Evolutionary conservation across 2,888 invertebrate genomes (phyloP), one percentile per base, ranked within the genome.

Genomic region (Troides aeacus): DNA sequence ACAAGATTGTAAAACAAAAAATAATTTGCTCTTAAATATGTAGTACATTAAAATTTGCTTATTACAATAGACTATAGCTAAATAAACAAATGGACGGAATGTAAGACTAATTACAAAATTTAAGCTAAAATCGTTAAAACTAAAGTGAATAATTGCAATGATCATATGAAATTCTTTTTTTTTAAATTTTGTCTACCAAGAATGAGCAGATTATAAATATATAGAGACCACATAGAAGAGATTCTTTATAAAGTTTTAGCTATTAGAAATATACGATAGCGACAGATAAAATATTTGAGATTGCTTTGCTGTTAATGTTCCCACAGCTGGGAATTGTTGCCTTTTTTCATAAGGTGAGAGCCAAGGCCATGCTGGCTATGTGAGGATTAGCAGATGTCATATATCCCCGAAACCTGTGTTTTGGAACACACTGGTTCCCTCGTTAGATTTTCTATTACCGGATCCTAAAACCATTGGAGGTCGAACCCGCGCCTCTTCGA

Each of bases 71-170:
- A 87, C 84, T 89, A 89, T 78, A 90, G 89, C 90, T 90, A 88
- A 86, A 77, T 84, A 91, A 91, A 89, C 76, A 86, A 87, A 88
- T 92, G 92, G 92, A 92, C 92, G 92, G 92, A 92, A 92, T 92
- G 90, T 90, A 88, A 89, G 88, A 90, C 88, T 86, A 88, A 81
- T 86, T 86, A 78, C 78, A 78, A 81, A 84, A 78, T 85, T 84
- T 74, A 83, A 84, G 81, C 84, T 84, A 78, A 71, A 72, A 72
- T 72, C 72, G 73, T 72, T 69, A 71, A 72, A 66, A 72, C 72
- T 74, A 74, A 75, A 68, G 53, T 53, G n/a, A 53, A 53, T 53
- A 53, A 53, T 53, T 53, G 53, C n/a, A n/a, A 53, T 53, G 8
- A 30, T 46, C 23, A 59, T 24, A 30, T 30, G 30, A 59, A 17